Percentiles rank a stretch among this genome's conserved stretches.
phyloP scores from a whole-genome alignment of 2,888 invertebrate species.

The Conistra vaccinii region DNA sequence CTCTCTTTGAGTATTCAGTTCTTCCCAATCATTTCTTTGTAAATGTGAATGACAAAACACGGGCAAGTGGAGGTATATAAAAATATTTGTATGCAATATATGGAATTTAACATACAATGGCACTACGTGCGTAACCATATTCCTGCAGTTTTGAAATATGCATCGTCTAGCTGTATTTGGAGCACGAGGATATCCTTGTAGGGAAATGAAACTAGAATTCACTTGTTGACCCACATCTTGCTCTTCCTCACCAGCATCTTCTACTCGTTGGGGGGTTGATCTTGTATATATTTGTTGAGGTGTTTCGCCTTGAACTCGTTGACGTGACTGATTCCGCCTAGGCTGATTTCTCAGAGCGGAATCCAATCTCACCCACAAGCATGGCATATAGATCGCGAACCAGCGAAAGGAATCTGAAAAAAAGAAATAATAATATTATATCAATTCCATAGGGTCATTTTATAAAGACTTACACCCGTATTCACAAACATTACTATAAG shows the following conservation, averaged over 20 bases:
- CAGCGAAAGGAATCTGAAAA: slow-evolving; percentile 1
- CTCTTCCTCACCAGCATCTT: slow-evolving; percentile 12
- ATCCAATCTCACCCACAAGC: background rate
- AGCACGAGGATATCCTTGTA: slow-evolving; percentile 41
- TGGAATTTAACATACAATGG: slow-evolving; percentile 33
- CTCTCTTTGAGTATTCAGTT: slow-evolving; percentile 5
- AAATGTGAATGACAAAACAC: slow-evolving; percentile 11
- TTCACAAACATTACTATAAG: slow-evolving; percentile 14
- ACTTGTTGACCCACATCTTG: slow-evolving; percentile 29
- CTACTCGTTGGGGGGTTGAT: slow-evolving; percentile 9
- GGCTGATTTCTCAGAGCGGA: background rate
- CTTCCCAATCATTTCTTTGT: slow-evolving; percentile 9
- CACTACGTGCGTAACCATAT: slow-evolving; percentile 12
- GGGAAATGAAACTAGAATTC: slow-evolving; percentile 19
- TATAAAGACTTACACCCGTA: slow-evolving; percentile 11
- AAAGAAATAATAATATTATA: slow-evolving; percentile 6
- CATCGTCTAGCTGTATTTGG: slow-evolving; percentile 47
- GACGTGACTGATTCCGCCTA: background rate
- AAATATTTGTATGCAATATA: slow-evolving; percentile 18
- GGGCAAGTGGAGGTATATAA: slow-evolving; percentile 8
- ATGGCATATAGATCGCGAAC: background rate
- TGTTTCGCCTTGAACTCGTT: slow-evolving; percentile 2
- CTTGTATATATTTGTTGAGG: slow-evolving; percentile 14
- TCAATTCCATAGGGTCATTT: slow-evolving; percentile 10
- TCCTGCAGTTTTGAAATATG: slow-evolving; percentile 47